Percentiles rank a stretch among this genome's conserved stretches.
Conservation (phyloP, 1,140 invertebrate genomes). For the Grapholita molesta region DNA sequence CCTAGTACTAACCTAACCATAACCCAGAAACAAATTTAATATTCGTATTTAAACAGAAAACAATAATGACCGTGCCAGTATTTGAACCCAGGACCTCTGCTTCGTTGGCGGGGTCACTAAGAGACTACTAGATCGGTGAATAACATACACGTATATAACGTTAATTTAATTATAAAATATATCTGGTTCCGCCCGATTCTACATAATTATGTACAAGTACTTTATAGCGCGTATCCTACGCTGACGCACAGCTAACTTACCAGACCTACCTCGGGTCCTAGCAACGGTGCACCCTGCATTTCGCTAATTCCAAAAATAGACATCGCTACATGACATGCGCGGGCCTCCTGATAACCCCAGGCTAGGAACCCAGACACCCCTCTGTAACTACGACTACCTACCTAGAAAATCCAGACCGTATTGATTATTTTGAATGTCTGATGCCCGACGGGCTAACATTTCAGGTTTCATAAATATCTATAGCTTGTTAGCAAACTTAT, state of each 20-base stretch:
- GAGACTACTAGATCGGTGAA: too few relatives aligned
- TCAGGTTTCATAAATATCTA: neutral
- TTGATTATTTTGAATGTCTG: neutral
- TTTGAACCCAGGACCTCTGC: too few relatives aligned
- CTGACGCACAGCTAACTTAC: neutral
- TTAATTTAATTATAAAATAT: too few relatives aligned
- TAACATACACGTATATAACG: too few relatives aligned
- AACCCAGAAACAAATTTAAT: too few relatives aligned
- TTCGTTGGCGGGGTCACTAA: too few relatives aligned
- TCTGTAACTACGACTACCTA: neutral
- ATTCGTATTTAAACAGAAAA: too few relatives aligned
- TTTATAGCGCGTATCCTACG: neutral
- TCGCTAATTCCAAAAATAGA: slow-evolving; percentile 5
- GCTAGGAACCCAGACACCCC: neutral
- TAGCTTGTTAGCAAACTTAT: too few relatives aligned
- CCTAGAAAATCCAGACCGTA: neutral
- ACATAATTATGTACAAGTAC: neutral
- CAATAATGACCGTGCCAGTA: too few relatives aligned
- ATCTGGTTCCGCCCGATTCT: neutral
- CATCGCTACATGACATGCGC: neutral
- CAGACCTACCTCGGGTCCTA: neutral
- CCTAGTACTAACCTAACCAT: too few relatives aligned
- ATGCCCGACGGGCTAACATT: neutral
- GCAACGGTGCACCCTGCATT: neutral
- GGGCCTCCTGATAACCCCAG: neutral